Conservation (phyloP, 2,888 invertebrate species). For the Synanthedon vespiformis region DNA sequence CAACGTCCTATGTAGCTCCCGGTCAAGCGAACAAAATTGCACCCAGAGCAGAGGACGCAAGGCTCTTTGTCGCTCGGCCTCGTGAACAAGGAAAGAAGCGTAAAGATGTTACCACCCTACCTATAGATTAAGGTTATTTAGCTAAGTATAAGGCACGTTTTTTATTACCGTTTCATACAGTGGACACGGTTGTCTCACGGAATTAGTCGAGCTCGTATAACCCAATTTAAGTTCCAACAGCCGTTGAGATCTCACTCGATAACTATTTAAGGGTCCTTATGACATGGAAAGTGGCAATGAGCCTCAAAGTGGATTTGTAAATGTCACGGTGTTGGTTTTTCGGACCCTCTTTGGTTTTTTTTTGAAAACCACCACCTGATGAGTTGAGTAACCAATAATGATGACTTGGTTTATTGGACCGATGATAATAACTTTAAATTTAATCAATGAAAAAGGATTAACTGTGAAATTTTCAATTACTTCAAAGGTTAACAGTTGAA, state of each 20-base stretch:
- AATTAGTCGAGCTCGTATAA: constrained; percentile 38
- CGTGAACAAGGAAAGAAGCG: constrained; percentile 20
- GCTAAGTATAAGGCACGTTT: constrained; percentile 50
- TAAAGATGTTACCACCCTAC: constrained; percentile 55
- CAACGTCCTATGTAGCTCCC: not conserved
- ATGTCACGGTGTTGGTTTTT: constrained; percentile 27
- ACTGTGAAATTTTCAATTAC: too few relatives aligned
- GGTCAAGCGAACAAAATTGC: not conserved
- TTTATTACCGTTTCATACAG: constrained; percentile 48
- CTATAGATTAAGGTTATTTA: constrained; percentile 58
- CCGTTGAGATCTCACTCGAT: constrained; percentile 50
- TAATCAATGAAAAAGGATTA: too few relatives aligned
- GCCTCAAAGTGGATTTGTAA: constrained; percentile 26
- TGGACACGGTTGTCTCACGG: constrained; percentile 63
- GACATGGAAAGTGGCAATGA: constrained; percentile 10
- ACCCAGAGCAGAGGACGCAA: too few relatives aligned
- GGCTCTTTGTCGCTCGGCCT: too few relatives aligned
- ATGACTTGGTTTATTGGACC: not conserved
- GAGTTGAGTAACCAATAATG: not conserved
- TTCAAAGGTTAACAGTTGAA: too few relatives aligned
- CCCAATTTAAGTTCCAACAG: constrained; percentile 29
- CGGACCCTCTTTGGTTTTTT: too few relatives aligned
- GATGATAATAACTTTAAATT: too few relatives aligned
- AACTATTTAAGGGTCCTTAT: constrained; percentile 16
- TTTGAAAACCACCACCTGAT: too few relatives aligned